Percentiles rank a stretch among this genome's conserved stretches.
Conservation (phyloP, 2,113 vertebrate genomes). For the Aplodontia rufa region DNA sequence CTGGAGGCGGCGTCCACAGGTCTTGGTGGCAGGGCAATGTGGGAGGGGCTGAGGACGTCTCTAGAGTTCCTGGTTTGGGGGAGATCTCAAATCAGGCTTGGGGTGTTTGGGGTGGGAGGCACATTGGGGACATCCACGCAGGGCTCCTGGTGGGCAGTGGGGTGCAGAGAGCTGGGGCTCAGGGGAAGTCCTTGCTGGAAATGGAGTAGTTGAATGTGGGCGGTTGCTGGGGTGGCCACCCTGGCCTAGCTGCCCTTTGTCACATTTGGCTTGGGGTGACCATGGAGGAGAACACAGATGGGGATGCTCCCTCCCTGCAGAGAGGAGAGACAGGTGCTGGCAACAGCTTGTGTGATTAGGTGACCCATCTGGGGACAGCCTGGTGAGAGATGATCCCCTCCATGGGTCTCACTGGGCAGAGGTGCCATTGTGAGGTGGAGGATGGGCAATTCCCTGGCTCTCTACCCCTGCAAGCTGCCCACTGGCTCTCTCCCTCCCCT, state of each 20-base stretch:
- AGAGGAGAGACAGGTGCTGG: background rate
- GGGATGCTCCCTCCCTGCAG: background rate
- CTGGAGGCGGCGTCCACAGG: fast-evolving
- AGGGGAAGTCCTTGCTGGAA: background rate
- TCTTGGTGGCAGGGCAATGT: fast-evolving
- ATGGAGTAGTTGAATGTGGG: fast-evolving
- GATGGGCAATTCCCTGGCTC: too few relatives aligned
- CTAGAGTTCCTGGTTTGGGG: background rate
- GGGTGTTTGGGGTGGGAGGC: background rate
- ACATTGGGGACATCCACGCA: background rate
- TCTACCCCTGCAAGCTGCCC: background rate
- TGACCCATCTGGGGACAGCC: background rate
- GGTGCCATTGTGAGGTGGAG: too few relatives aligned
- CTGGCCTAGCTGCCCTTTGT: too few relatives aligned
- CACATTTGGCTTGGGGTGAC: background rate
- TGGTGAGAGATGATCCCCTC: background rate
- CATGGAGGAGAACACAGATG: fast-evolving
- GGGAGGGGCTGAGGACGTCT: background rate
- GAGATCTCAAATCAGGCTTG: too few relatives aligned
- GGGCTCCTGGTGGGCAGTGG: background rate
- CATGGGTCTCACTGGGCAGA: too few relatives aligned
- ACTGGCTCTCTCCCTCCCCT: background rate
- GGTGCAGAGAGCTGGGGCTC: background rate
- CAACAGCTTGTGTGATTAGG: background rate
- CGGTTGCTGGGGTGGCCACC: background rate